These are phyloP conservation scores for Actinemys pallida DNA, from an alignment of 2,113 vertebrate genomes.

Conservation along the genomic window DNA sequence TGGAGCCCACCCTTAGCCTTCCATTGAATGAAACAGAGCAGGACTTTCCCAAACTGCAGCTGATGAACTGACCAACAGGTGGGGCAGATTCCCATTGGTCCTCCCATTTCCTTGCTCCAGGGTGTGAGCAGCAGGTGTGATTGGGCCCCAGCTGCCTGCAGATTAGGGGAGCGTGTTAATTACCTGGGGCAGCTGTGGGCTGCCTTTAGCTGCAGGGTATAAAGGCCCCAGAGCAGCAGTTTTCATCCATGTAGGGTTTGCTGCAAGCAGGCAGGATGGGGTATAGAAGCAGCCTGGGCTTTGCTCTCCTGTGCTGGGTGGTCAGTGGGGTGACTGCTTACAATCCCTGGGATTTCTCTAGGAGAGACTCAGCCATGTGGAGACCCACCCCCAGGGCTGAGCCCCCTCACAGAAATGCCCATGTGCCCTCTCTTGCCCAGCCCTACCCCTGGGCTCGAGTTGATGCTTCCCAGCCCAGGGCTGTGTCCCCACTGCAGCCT, in stretches of 20 bases:
- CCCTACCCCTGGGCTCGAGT: no score
- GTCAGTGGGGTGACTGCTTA: no score
- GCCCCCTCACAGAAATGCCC: no score
- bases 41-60: not conserved
- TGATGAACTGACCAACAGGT: not conserved
- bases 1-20: not conserved
- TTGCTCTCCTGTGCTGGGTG: not conserved
- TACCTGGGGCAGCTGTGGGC: not conserved
- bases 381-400: no score
- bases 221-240: not conserved
- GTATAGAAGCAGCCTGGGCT: fast-evolving
- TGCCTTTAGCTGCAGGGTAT: not conserved
- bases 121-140: not conserved
- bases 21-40: not conserved
- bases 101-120: not conserved
- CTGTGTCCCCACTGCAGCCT: not conserved
- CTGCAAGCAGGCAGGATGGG: not conserved
- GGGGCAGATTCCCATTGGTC: not conserved
- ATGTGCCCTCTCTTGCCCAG: no score
- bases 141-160: no score
- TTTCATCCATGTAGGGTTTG: not conserved
- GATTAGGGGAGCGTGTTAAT: not conserved
- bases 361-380: no score
- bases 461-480: no score
- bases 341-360: no score